Evolutionary conservation across 2,113 vertebrate genomes (phyloP), one percentile per base, ranked within the genome.

Genomic region (Sterrhoptilus dennistouni): DNA sequence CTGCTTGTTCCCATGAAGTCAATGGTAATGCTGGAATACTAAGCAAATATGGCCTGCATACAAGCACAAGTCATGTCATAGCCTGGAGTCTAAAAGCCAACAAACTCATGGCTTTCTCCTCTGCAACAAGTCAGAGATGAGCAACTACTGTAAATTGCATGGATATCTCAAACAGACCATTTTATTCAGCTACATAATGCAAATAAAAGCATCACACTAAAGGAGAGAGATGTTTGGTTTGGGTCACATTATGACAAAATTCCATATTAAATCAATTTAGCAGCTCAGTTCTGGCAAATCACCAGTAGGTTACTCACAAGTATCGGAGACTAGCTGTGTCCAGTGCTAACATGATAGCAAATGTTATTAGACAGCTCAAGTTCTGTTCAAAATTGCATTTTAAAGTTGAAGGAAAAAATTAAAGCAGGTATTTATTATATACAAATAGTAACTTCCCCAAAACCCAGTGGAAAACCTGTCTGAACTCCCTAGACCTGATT

Each of bases 1-100:
- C 53, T 80, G 57, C 66, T 83, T 86, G 75, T 93, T 97, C 86
- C 74, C 61, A 78, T 74, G 88, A 96, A 96, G 85, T 95, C 79
- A 81, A 19, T 59, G 76, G 60, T 71, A 90, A 38, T 60, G 82
- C 47, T 84, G 70, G 87, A 88, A 87, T 88, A 87, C 95, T 97
- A 87, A 90, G 90, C 65, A 96, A 96, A 82, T 84, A 57, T 1
- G 40, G 70, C 49, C 76, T 70, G 28, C 7, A 1, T 93, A 74
- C 79, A 91, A 78, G 86, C 89, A 90, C 69, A 85, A 56, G 69
- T 64, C 29, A 35, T 87, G 84, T 79, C 79, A 61, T 65, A 79
- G 89, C 44, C 78, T 82, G 82, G 38, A 77, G 69, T 42, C 61
- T 77, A 4, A 79, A 66, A 81, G 54, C 75, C 35, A 68, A 10